These are phyloP conservation scores for Drosophila mercatorum DNA, from an alignment of 2,888 invertebrate genomes.

Conservation along the genomic window DNA sequence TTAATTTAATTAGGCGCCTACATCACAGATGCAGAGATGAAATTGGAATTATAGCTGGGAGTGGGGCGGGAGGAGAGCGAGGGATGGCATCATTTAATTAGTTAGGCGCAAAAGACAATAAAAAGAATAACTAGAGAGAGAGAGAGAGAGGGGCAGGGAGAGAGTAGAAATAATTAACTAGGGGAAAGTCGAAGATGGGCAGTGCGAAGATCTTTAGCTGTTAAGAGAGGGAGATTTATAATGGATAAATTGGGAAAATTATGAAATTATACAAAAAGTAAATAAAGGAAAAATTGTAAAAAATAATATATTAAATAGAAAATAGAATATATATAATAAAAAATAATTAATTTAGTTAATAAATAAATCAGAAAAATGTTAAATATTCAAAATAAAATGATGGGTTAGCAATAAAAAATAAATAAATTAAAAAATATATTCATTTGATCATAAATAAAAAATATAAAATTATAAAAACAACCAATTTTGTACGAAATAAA, in stretches of 20 bases:
- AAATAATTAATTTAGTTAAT: no score
- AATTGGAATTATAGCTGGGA: conserved; percentile 2
- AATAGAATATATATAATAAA: no score
- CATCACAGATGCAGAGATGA: conserved; percentile 18
- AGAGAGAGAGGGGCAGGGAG: neutral
- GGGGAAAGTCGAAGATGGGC: neutral
- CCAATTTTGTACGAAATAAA: no score
- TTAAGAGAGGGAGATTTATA: neutral
- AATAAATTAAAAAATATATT: no score
- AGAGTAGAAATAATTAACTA: neutral
- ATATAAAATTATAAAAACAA: no score
- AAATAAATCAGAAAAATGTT: no score
- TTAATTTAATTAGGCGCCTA: conserved; percentile 77
- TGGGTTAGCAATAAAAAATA: no score
- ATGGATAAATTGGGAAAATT: neutral
- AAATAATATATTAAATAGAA: neutral
- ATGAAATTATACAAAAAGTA: neutral
- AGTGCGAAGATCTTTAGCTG: neutral
- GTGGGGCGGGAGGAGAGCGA: no score
- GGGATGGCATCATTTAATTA: conserved; percentile 59
- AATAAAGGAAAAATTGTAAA: neutral
- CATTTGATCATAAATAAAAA: no score
- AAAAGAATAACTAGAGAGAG: neutral
- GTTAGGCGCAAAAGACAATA: conserved; percentile 35
- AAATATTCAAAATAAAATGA: no score